Evolutionary conservation across 92 coral and sea anemone species (phyloP), one percentile per base, ranked within the genome.

Genomic region (Phenganax subtilis): DNA sequence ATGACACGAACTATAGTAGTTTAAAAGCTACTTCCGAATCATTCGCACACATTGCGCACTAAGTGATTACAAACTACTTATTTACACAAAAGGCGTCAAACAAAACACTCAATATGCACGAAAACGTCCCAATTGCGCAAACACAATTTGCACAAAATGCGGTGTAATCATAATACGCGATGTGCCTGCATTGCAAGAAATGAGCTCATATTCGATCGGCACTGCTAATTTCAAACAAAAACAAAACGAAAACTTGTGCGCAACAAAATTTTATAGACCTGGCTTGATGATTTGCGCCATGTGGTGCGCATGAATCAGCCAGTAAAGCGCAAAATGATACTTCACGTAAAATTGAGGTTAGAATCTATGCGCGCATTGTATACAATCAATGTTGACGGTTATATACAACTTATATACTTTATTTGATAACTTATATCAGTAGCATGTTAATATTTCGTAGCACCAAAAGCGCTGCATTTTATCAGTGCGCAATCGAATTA

Each of bases 401-500:
- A 37, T 37, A 37, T 5, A 37, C 3, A 37, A 5, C 47, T 2
- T 5, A 37, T 1, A 37, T 2, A 37, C 47, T 37, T 1, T 37
- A 37, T 37, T 5, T 37, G 5, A 37, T 37, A 37, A 37, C 47
- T 37, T 20, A 20, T 20, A 37, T 37, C 47, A 1, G 47, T 5
- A 37, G 47, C 47, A 37, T 37, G 2, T 37, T 37, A 5, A 66
- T 27, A 14, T 29, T 27, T 10, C 9, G 5, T 29, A 2, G 16
- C 10, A 64, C 27, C 4, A 15, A 54, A 55, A 27, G 64, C 55
- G 61, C 28, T 16, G 81, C 55, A 25, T 67, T 76, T 76, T 52
- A 76, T 52, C 68, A 56, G 67, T 0, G 68, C 67, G 68, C 81
- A 58, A 76, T 76, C 81, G 68, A 56, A 76, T 76, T 30, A 76